phyloP scores from a whole-genome alignment of 2,797 vertebrate genomes.

The Muraenolepis orangiensis region DNA sequence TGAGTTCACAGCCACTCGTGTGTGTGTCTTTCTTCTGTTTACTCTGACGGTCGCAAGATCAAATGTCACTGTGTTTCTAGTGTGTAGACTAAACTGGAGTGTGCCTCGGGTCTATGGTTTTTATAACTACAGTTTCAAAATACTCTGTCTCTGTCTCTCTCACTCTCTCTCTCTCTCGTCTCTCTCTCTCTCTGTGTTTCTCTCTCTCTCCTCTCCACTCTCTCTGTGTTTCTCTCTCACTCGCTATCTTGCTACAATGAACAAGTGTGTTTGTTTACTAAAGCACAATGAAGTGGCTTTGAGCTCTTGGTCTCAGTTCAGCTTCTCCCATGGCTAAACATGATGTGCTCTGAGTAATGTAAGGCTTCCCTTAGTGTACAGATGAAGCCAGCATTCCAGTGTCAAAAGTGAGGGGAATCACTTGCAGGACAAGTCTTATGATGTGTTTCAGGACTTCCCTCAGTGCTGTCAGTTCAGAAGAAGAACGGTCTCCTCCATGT shows the following conservation, averaged over 20 bases:
- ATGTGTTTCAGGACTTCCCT: conserved; percentile 19
- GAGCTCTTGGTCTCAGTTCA: no score
- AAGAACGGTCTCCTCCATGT: not conserved
- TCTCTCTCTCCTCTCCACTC: not conserved
- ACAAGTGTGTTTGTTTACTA: not conserved
- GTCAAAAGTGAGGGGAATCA: not conserved
- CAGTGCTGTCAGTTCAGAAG: conserved; percentile 4
- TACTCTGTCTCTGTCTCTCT: not conserved
- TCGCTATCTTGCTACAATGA: not conserved
- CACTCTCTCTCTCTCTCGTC: not conserved
- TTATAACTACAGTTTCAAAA: not conserved
- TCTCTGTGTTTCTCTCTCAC: not conserved
- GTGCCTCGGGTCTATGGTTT: not conserved
- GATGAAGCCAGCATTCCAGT: no score
- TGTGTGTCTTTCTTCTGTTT: not conserved
- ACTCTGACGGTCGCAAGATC: not conserved
- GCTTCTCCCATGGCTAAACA: no score
- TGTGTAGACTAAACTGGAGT: not conserved
- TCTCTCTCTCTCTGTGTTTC: not conserved
- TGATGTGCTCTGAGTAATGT: no score
- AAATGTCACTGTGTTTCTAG: not conserved
- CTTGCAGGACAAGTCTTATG: not conserved
- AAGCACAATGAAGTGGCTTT: not conserved
- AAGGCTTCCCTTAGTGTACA: not conserved
- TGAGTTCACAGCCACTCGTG: conserved; percentile 71